These are phyloP conservation scores for Peucedramus taeniatus DNA, from an alignment of 2,113 vertebrate species.

Conservation along the genomic window DNA sequence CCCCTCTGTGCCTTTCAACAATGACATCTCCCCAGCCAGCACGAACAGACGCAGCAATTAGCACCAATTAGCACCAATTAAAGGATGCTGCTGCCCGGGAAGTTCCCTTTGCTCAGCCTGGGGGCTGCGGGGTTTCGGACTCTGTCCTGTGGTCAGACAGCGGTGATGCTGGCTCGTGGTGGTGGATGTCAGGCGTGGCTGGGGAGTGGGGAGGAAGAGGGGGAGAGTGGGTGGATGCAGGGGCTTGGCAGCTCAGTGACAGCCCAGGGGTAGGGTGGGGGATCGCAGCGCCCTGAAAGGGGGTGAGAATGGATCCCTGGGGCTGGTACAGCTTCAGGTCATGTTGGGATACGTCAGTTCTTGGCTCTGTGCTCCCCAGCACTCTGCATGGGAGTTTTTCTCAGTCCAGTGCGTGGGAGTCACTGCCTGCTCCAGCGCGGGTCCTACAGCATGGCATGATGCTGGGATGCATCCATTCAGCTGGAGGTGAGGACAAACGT, in stretches of 20 bases:
- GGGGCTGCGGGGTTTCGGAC: not conserved
- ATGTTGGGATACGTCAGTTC: not conserved
- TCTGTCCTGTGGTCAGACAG: not conserved
- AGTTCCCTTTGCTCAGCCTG: conserved; percentile 31
- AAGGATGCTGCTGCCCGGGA: conserved; percentile 60
- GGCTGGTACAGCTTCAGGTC: not conserved
- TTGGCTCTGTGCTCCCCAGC: not conserved
- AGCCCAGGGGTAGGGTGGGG: not conserved
- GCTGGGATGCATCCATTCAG: not conserved
- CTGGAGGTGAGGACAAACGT: not conserved
- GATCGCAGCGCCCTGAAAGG: not conserved
- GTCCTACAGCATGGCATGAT: not conserved
- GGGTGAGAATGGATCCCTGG: not conserved
- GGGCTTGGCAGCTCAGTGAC: not conserved
- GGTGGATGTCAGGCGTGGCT: not conserved
- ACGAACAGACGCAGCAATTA: conserved; percentile 71
- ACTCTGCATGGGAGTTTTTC: not conserved
- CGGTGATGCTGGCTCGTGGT: not conserved
- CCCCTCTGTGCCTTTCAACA: conserved; percentile 65
- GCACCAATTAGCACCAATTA: conserved; percentile 76
- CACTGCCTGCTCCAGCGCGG: not conserved
- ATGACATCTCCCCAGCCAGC: conserved; percentile 67
- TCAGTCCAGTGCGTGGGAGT: not conserved
- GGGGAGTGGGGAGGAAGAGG: not conserved
- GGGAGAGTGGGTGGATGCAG: not conserved